Evolutionary conservation across 2,113 vertebrate species (phyloP).

Genomic region (Paramormyrops kingsleyae): DNA sequence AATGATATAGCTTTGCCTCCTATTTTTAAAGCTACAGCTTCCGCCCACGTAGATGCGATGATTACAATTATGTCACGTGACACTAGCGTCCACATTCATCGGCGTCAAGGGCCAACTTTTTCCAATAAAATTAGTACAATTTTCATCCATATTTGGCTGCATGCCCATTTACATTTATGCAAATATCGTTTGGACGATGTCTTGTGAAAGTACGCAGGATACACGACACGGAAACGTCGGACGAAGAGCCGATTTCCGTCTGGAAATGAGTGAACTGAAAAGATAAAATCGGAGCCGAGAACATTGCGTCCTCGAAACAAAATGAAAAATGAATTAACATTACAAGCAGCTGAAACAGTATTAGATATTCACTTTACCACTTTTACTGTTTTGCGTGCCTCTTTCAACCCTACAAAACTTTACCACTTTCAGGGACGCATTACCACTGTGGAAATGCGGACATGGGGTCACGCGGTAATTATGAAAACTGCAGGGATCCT

Average conservation of each 20-base stretch:
- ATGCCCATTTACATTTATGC: not conserved
- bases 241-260: not conserved
- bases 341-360: not conserved
- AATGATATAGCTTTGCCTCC: not conserved
- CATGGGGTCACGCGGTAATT: not conserved
- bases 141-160: not conserved
- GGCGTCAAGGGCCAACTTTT: not conserved
- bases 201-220: not conserved
- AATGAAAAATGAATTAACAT: not conserved
- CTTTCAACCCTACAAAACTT: not conserved
- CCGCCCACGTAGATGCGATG: not conserved
- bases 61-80: not conserved
- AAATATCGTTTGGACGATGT: not conserved
- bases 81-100: not conserved
- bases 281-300: not conserved
- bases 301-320: not conserved
- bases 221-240: not conserved
- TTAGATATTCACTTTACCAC: not conserved
- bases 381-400: not conserved
- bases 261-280: not conserved
- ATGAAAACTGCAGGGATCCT: not conserved
- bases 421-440: not conserved
- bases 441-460: not conserved
- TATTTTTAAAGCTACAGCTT: not conserved
- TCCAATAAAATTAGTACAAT: not conserved